Evolutionary conservation across 2,888 invertebrate genomes (phyloP).

Genomic region (Ditylenchus weischeri): DNA sequence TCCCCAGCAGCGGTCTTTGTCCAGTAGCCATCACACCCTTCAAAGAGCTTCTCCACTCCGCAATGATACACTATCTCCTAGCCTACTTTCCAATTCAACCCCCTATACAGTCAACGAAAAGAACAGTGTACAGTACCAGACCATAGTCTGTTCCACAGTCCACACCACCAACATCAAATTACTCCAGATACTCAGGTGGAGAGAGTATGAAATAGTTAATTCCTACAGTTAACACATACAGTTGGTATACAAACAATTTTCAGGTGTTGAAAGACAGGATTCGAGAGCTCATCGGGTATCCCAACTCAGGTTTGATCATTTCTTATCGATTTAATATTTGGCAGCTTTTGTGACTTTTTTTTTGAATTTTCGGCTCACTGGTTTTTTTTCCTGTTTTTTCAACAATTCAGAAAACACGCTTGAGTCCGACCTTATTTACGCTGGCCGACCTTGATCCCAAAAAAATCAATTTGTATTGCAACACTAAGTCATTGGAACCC

Average conservation of each 20-base stretch:
- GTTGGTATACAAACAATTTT: neutral
- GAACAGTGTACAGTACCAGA: constrained; percentile 16
- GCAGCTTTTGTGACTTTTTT: neutral
- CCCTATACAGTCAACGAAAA: constrained; percentile 19
- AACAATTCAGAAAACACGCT: too few relatives aligned
- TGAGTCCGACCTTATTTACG: too few relatives aligned
- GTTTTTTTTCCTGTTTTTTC: too few relatives aligned
- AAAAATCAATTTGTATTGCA: too few relatives aligned
- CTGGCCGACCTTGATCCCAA: too few relatives aligned
- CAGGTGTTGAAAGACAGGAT: constrained; percentile 2
- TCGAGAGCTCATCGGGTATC: neutral
- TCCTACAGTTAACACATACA: neutral
- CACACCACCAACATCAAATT: constrained; percentile 21
- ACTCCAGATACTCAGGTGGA: constrained; percentile 23
- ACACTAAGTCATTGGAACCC: too few relatives aligned
- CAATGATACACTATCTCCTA: too few relatives aligned
- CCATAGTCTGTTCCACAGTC: constrained; percentile 26
- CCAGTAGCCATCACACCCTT: neutral
- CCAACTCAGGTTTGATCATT: neutral
- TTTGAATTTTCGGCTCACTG: neutral
- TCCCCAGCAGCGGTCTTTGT: constrained; percentile 22
- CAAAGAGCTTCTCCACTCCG: too few relatives aligned
- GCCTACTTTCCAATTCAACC: too few relatives aligned
- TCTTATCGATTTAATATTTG: neutral
- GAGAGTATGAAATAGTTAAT: constrained; percentile 5